Percentiles rank a stretch among this genome's conserved stretches.
phyloP scores from a whole-genome alignment of 2,113 vertebrate species.

The Apteryx owenii region DNA sequence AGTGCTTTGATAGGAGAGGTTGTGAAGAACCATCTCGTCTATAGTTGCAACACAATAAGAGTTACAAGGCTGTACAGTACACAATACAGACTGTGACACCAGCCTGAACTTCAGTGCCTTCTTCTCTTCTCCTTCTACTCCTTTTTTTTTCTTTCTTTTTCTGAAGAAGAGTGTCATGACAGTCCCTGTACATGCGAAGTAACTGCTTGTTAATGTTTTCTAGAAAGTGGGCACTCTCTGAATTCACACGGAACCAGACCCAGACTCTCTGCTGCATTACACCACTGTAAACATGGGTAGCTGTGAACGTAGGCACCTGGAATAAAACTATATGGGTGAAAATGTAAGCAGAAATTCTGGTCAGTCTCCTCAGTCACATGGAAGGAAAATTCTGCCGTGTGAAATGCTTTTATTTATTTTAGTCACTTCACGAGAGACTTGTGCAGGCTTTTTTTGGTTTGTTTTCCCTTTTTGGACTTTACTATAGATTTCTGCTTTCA shows the following conservation, averaged over 20 bases:
- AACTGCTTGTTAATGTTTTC: background rate
- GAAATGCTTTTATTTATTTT: background rate
- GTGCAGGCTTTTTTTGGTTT: background rate
- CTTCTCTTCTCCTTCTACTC: background rate
- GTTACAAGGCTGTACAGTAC: background rate
- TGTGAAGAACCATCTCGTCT: background rate
- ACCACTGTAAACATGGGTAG: background rate
- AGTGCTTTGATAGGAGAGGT: background rate
- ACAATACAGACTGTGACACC: background rate
- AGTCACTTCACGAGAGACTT: background rate
- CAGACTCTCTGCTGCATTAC: background rate
- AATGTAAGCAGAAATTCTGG: background rate
- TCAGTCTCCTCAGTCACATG: background rate
- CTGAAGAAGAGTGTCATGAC: background rate
- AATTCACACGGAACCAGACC: background rate
- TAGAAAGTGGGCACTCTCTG: background rate
- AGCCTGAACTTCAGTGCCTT: background rate
- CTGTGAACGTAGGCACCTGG: fast-evolving
- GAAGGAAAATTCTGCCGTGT: background rate
- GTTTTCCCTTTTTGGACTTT: background rate
- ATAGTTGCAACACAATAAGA: background rate
- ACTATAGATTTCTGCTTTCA: background rate
- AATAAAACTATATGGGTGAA: background rate
- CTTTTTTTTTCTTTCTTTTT: background rate
- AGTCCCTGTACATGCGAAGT: background rate